phyloP scores from a whole-genome alignment of 2,888 invertebrate species.

The Limnephilus auricula region DNA sequence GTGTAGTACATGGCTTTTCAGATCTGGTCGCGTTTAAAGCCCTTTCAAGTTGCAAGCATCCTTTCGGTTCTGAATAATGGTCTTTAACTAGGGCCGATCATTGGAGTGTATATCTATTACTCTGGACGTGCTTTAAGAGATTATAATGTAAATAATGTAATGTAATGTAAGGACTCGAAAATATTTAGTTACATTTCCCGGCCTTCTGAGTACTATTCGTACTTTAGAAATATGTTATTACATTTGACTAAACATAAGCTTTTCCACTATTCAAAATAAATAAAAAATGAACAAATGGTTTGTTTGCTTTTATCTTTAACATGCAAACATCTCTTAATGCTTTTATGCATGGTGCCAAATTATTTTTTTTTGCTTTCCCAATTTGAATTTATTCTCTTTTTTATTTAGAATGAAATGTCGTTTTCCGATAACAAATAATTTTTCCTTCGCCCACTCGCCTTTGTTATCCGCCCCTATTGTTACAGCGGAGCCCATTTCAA shows the following conservation, averaged over 20 bases:
- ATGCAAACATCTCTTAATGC: background rate
- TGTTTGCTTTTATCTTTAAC: background rate
- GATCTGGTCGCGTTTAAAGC: too few relatives aligned
- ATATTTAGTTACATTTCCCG: too few relatives aligned
- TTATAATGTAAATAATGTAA: too few relatives aligned
- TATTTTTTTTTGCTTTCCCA: background rate
- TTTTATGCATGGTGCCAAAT: background rate
- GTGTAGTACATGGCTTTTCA: too few relatives aligned
- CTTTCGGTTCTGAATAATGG: too few relatives aligned
- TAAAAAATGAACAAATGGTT: background rate
- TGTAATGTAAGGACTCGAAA: too few relatives aligned
- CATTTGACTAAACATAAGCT: background rate
- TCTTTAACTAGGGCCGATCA: too few relatives aligned
- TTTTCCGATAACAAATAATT: background rate
- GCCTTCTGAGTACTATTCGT: too few relatives aligned
- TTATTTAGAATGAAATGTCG: background rate
- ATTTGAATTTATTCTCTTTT: background rate
- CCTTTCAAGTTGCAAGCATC: too few relatives aligned
- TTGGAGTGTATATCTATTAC: too few relatives aligned
- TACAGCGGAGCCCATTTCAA: background rate
- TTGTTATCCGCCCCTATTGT: background rate
- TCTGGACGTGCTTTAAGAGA: too few relatives aligned
- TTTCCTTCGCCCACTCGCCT: background rate
- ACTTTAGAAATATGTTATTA: background rate
- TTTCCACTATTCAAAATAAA: background rate